These are phyloP conservation scores for Tethea ocularis DNA, from an alignment of 2,888 invertebrate species.

Conservation along the genomic window DNA sequence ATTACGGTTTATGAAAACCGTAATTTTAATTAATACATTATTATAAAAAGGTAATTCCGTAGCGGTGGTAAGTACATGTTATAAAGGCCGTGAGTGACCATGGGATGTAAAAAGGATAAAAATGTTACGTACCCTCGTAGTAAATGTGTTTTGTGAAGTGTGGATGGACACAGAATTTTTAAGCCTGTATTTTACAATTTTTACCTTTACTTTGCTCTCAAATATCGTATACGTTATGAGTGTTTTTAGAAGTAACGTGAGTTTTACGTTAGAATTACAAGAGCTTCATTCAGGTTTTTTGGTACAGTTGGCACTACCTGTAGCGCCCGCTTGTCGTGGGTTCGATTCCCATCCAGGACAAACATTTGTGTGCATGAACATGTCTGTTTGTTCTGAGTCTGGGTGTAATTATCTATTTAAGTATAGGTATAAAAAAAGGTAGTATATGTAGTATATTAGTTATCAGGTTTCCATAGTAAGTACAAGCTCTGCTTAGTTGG, in stretches of 20 bases:
- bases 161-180: slow-evolving; percentile 1
- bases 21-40: slow-evolving; percentile 1
- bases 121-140: not conserved
- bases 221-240: not conserved
- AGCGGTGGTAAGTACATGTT: not conserved
- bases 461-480: too few relatives aligned
- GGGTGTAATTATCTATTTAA: too few relatives aligned
- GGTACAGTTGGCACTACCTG: too few relatives aligned
- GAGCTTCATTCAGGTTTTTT: not conserved
- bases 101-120: not conserved
- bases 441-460: too few relatives aligned
- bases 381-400: too few relatives aligned
- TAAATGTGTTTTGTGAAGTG: not conserved
- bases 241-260: not conserved
- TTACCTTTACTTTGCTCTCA: not conserved
- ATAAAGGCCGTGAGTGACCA: not conserved
- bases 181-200: not conserved
- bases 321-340: too few relatives aligned
- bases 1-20: not conserved
- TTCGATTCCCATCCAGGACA: too few relatives aligned
- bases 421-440: too few relatives aligned
- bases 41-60: not conserved
- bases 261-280: not conserved
- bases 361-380: too few relatives aligned
- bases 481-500: too few relatives aligned